Conservation (phyloP, 1,140 invertebrate genomes). For the Maniola jurtina region DNA sequence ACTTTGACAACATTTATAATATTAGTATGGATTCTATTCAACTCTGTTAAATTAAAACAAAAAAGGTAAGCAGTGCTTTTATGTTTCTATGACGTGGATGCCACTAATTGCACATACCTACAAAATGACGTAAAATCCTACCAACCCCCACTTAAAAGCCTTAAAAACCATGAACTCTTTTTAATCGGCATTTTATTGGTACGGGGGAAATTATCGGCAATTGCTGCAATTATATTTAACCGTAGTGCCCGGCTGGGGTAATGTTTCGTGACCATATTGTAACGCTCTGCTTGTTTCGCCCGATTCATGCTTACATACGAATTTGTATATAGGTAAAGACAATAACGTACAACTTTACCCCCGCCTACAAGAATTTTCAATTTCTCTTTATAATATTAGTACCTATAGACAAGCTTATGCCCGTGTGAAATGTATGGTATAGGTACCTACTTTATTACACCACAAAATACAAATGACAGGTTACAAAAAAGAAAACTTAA, state of each 20-base stretch:
- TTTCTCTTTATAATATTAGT: not conserved
- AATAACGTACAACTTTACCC: not conserved
- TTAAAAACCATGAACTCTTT: constrained; percentile 13
- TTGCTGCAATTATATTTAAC: constrained; percentile 44
- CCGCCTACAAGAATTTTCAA: not conserved
- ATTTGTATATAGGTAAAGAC: constrained; percentile 16
- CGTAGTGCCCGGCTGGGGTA: constrained; percentile 30
- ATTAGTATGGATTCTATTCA: no score
- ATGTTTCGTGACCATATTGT: constrained; percentile 51
- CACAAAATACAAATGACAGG: no score
- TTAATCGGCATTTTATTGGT: constrained; percentile 18
- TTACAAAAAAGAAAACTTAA: no score
- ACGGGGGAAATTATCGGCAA: constrained; percentile 28
- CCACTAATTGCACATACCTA: not conserved
- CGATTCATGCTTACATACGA: constrained; percentile 45
- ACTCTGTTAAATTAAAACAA: no score
- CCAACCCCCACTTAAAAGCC: not conserved
- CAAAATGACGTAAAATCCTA: not conserved
- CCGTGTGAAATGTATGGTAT: no score
- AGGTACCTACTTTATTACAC: no score
- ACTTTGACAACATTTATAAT: no score
- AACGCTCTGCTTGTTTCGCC: constrained; percentile 36
- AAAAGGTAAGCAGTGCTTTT: no score
- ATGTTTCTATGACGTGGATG: no score
- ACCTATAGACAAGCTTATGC: no score